Evolutionary conservation across 2,113 vertebrate species (phyloP).

Genomic region (Embiotoca jacksoni): DNA sequence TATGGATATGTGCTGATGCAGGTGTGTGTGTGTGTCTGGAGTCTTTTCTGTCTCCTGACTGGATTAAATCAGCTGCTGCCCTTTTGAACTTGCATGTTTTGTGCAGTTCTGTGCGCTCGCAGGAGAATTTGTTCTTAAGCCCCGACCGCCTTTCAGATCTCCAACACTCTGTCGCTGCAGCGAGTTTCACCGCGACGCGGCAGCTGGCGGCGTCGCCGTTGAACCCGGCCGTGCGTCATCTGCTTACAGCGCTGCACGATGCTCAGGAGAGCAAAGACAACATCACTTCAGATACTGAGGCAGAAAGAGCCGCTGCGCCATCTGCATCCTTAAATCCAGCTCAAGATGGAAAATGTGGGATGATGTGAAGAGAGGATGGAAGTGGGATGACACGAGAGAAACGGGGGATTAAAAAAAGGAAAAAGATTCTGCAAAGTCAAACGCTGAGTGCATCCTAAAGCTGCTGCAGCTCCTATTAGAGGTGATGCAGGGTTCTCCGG

Average conservation of each 20-base stretch:
- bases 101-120: not conserved
- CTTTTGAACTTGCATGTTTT: conserved; percentile 25
- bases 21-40: not conserved
- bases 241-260: not conserved
- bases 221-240: not conserved
- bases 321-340: conserved; percentile 28
- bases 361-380: not conserved
- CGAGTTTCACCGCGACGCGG: not conserved
- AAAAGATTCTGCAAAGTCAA: not conserved
- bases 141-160: not conserved
- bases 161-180: not conserved
- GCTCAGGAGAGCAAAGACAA: not conserved
- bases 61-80: conserved; percentile 3
- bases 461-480: not conserved
- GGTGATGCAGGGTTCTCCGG: not conserved
- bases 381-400: not conserved
- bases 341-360: conserved; percentile 4
- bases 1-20: not conserved
- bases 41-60: not conserved
- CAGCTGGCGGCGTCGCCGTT: conserved; percentile 13
- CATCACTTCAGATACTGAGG: not conserved
- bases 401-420: not conserved
- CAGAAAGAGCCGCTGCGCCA: not conserved
- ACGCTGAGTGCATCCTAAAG: not conserved
- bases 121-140: conserved; percentile 1